Evolutionary conservation across 2,888 invertebrate genomes (phyloP), one percentile per base, ranked within the genome.

Genomic region (Trissolcus japonicus): DNA sequence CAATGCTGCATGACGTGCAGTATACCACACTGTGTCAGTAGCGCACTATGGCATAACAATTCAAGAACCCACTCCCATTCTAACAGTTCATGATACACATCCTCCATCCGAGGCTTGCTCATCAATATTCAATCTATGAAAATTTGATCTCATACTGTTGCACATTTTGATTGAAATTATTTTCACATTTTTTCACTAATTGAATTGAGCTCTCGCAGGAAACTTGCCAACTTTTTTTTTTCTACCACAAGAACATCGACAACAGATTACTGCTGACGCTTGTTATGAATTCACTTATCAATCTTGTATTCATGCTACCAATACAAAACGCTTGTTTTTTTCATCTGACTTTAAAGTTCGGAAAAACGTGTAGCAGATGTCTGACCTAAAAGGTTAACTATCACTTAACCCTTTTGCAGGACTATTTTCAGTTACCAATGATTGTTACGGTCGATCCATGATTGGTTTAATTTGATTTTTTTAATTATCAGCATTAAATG

Each of bases 51-150:
- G 67, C 66, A 67, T 57, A 74, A 74, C 61, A 62, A 67, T 57
- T 67, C 48, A 54, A 51, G 14, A 53, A 62, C 57, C 62, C 11
- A 35, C 67, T 57, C 67, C 51, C 57, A 54, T 55, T 48, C 16
- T 14, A 25, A 25, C 51, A 59, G 43, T 75, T 65, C 69, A 65
- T 69, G 65, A 75, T 62, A 60, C 67, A 60, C 67, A 60, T 65
- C 7, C 29, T 16, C 65, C 65, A 69, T 65, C 65, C 65, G 54
- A 60, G 55, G 60, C 35, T 16, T 4, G 35, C 51, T 75, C 75
- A 75, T 75, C 75, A 75, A 75, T 75, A 75, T 75, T 68, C 60
- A 75, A 59, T 55, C 55, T 60, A 75, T 75, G 69, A 65, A 63
- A 75, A 40, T 75, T 75, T 68, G 60, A 68, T 59, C 68, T 50